Percentiles rank a stretch among this genome's conserved stretches.
phyloP scores from a whole-genome alignment of 1,140 invertebrate genomes.

The Ylistrum balloti region DNA sequence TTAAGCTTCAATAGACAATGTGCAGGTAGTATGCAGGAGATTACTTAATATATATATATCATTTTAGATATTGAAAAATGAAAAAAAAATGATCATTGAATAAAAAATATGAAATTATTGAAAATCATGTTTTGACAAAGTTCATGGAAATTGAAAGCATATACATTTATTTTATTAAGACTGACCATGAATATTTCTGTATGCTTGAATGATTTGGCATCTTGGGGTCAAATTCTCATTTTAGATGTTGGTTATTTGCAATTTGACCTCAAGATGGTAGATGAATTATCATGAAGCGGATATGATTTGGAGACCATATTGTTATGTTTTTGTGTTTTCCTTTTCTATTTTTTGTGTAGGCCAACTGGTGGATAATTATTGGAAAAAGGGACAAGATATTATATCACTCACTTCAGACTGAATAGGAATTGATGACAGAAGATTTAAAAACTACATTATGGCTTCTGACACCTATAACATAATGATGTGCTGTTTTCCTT shows the following conservation, averaged over 20 bases:
- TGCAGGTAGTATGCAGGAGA: too few relatives aligned
- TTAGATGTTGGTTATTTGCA: background rate
- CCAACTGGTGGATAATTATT: constrained; percentile 27
- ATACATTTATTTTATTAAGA: too few relatives aligned
- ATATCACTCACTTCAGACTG: constrained; percentile 27
- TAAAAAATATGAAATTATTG: too few relatives aligned
- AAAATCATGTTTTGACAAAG: background rate
- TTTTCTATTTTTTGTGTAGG: constrained; percentile 31
- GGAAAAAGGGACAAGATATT: constrained; percentile 38
- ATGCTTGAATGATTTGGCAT: background rate
- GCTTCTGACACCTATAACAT: constrained; percentile 33
- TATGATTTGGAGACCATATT: background rate
- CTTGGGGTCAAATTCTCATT: background rate
- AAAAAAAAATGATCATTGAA: background rate
- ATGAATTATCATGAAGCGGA: background rate
- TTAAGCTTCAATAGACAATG: too few relatives aligned
- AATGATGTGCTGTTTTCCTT: constrained; percentile 25
- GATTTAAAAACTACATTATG: constrained; percentile 28
- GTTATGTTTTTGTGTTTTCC: constrained; percentile 39
- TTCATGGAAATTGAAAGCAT: background rate
- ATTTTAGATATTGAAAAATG: too few relatives aligned
- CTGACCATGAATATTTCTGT: too few relatives aligned
- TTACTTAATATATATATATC: too few relatives aligned
- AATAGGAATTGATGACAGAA: constrained; percentile 5
- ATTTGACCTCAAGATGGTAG: constrained; percentile 33